Evolutionary conservation across 53 echinoderm and acorn worm species (phyloP).

Genomic region (Crossaster papposus): DNA sequence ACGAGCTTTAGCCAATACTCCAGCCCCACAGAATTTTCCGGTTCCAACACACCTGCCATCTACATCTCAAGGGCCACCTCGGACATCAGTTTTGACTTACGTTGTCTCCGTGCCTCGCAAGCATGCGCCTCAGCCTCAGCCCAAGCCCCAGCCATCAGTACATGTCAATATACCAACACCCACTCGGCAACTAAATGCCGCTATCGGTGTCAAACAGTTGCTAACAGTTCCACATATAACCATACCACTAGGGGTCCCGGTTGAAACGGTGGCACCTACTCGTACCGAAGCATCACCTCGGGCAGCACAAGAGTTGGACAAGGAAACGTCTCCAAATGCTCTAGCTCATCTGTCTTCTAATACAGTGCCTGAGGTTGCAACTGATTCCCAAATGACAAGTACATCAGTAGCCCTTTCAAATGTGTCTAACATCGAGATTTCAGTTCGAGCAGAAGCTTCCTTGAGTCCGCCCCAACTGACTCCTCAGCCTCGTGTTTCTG

Average conservation of each 20-base stretch:
- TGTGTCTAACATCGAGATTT: background rate
- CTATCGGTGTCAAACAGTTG: background rate
- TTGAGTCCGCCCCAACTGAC: slow-evolving; percentile 29
- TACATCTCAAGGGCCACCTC: background rate
- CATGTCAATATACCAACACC: background rate
- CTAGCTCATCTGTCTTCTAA: background rate
- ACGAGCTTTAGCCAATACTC: slow-evolving; percentile 21
- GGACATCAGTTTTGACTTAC: background rate
- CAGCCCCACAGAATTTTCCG: background rate
- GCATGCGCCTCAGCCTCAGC: background rate
- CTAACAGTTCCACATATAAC: background rate
- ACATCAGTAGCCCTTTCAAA: background rate
- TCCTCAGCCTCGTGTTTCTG: background rate
- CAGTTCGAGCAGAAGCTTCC: background rate
- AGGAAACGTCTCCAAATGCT: background rate
- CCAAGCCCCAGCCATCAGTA: background rate
- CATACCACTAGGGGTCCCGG: background rate
- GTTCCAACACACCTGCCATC: background rate
- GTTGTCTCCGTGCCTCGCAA: background rate
- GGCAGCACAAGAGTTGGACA: background rate
- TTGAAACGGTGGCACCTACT: background rate
- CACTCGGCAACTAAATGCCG: background rate
- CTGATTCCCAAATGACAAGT: background rate
- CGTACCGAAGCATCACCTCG: slow-evolving; percentile 1
- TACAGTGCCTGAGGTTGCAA: background rate